Evolutionary conservation across 2,888 invertebrate species (phyloP), one percentile per base, ranked within the genome.

Genomic region (Melieria picta): DNA sequence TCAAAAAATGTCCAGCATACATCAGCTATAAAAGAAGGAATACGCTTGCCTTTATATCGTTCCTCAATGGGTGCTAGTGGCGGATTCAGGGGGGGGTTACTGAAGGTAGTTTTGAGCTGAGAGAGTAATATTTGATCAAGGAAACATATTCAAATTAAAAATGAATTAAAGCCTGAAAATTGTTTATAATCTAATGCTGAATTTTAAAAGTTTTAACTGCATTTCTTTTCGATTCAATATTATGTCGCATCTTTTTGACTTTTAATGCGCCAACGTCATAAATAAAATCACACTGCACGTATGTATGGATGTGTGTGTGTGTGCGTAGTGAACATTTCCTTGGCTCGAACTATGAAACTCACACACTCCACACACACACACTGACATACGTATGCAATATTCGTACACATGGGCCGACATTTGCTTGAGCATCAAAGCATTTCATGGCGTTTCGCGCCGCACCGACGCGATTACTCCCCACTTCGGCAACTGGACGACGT

Each of bases 401-500:
- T 30, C 30, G 30, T 30, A 30, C 30, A 30, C 30, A 30, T 30
- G 30, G 30, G 30, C 30, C 30, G 30, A 30, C 30, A 30, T 30
- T 30, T 30, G 30, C 57, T 57, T 30, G 30, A 57, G 16, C 10
- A n/a, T 57, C 13, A 62, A 62, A 62, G 62, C 62, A 11, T 52
- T 52, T 52, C 30, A 52, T 52, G 13, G 13, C 7, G 16, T n/a
- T 58, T 10, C 48, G 6, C 42, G 52, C 43, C 42, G 64, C 50
- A 43, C 55, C 52, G 30, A 13, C 52, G 43, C 52, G 55, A 65
- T 55, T 65, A 2, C 30, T 50, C 43, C 64, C 42, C 64, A 55
- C 64, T 55, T 43, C 50, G n/a, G 65, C 70, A 77, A 77, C 76
- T 79, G 72, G 73, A 74, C 64, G 73, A 75, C 72, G 74, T 76